Percentiles rank a stretch among this genome's conserved stretches.
phyloP scores from a whole-genome alignment of 2,888 invertebrate species.

The Neria commutata region DNA sequence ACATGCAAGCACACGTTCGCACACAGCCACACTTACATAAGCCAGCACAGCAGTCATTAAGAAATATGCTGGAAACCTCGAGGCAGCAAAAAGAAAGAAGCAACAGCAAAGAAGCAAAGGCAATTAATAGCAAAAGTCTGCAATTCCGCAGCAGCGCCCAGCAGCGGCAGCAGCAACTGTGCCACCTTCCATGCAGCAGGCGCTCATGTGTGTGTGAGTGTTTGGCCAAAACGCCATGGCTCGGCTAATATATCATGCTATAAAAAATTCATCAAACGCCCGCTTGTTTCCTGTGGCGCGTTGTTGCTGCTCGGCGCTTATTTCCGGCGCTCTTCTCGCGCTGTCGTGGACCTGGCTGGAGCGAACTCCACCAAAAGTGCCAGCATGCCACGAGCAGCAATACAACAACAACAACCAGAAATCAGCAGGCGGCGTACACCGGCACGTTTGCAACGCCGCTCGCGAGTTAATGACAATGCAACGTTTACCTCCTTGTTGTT shows the following conservation, averaged over 20 bases:
- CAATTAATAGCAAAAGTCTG: not conserved
- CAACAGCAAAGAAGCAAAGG: not conserved
- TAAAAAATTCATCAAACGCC: slow-evolving; percentile 1
- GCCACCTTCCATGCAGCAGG: not conserved
- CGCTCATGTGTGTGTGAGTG: too few species aligned
- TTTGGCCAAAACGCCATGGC: not conserved
- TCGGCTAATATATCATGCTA: slow-evolving; percentile 2
- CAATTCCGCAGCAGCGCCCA: not conserved
- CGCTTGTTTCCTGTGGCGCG: not conserved
- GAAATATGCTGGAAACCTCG: not conserved
- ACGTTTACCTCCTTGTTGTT: not conserved
- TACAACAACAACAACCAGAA: too few species aligned
- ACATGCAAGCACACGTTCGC: not conserved
- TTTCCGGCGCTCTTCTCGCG: not conserved
- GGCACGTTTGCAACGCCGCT: not conserved
- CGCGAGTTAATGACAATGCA: slow-evolving; percentile 2
- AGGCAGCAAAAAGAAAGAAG: too few species aligned
- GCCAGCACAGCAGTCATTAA: not conserved
- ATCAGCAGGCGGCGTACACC: too few species aligned
- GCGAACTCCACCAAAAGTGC: too few species aligned
- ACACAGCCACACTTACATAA: not conserved
- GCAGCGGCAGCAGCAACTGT: not conserved
- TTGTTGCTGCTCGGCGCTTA: not conserved
- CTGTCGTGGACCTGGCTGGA: too few species aligned
- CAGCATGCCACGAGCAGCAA: too few species aligned